These are phyloP conservation scores for Chaitophorus viminalis DNA, from an alignment of 2,888 invertebrate genomes.

Conservation along the genomic window DNA sequence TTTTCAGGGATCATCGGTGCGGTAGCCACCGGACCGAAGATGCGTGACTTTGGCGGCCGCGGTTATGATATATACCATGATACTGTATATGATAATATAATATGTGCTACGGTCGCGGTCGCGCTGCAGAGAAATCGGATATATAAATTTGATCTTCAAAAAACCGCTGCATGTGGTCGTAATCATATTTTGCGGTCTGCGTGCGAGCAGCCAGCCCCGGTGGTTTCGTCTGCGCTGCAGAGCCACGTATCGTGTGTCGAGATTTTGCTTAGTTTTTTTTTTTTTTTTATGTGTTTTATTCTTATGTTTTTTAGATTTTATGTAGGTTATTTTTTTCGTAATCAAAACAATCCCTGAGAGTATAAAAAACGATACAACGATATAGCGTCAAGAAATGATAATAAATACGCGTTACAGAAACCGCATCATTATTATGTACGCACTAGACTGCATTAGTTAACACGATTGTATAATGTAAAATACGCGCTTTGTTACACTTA, in stretches of 20 bases:
- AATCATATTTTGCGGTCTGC: constrained; percentile 51
- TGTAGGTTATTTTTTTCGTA: neutral
- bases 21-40: neutral
- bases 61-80: neutral
- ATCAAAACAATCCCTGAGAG: neutral
- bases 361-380: neutral
- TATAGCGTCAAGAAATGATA: neutral
- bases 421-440: neutral
- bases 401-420: neutral
- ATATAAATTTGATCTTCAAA: constrained; percentile 59
- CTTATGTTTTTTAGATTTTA: neutral
- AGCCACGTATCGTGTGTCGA: constrained; percentile 34
- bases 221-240: constrained; percentile 22
- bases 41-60: neutral
- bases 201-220: neutral
- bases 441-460: too few relatives aligned
- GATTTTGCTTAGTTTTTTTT: neutral
- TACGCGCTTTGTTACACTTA: too few relatives aligned
- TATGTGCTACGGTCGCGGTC: neutral
- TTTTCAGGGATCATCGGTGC: constrained; percentile 12
- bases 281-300: too few relatives aligned
- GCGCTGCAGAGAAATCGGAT: constrained; percentile 36
- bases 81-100: neutral
- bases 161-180: constrained; percentile 16
- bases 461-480: too few relatives aligned